A percentile compares a stretch with the other conserved stretches of the same genome.
These are phyloP conservation scores for Cephus runcator DNA, from an alignment of 2,888 invertebrate genomes.

Conservation along the genomic window DNA sequence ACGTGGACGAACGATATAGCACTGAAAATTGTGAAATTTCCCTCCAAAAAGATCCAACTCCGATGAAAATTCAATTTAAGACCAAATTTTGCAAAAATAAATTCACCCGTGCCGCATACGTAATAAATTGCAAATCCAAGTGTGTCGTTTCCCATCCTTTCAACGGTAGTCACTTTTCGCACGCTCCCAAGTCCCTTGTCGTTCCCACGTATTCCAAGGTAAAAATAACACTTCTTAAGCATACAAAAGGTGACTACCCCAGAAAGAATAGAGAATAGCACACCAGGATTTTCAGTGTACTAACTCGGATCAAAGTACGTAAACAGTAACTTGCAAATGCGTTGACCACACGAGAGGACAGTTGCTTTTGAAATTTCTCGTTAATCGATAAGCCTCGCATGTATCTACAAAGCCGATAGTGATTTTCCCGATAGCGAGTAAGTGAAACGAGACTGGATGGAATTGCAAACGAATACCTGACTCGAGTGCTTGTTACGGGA, in stretches of 20 bases:
- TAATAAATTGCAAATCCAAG: no score
- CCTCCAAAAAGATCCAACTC: not conserved
- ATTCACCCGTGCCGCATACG: no score
- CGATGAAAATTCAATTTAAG: not conserved
- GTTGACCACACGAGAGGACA: not conserved
- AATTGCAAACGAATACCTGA: not conserved
- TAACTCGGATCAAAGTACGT: not conserved
- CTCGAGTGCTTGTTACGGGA: not conserved
- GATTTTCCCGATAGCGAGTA: not conserved
- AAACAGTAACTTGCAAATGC: not conserved
- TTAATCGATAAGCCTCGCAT: not conserved
- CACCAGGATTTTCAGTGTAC: not conserved
- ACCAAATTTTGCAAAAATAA: not conserved
- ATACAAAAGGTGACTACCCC: no score
- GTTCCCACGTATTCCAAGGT: no score
- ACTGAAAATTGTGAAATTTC: not conserved
- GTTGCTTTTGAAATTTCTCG: not conserved
- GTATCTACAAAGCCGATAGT: not conserved
- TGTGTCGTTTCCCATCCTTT: no score
- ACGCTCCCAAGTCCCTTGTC: no score
- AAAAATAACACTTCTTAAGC: no score
- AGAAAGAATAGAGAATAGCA: no score
- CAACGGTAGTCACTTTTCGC: no score
- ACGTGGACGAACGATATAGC: not conserved
- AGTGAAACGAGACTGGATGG: not conserved